Evolutionary conservation across 2,113 vertebrate species (phyloP).

Genomic region (Tenebrosternarchus preto): DNA sequence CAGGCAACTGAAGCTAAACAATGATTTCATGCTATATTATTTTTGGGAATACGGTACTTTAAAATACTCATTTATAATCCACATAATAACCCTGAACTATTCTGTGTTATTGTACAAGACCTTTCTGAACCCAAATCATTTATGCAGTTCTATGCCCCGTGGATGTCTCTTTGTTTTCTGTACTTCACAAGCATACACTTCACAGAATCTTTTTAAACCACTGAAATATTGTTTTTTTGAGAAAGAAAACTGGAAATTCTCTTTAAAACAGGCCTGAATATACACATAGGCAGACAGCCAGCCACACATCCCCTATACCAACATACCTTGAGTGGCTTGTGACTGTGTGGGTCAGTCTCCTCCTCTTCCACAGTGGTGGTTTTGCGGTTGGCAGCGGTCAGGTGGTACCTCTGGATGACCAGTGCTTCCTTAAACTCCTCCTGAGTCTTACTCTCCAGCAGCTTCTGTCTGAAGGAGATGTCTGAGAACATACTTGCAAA

Average conservation of each 20-base stretch:
- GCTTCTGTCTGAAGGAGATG: slow-evolving; percentile 94
- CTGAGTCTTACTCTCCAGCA: slow-evolving; percentile 90
- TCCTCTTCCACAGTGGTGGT: slow-evolving; percentile 69
- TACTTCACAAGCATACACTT: not conserved
- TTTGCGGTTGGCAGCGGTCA: slow-evolving; percentile 80
- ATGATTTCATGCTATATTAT: no score
- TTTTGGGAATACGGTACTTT: no score
- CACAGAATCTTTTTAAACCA: not conserved
- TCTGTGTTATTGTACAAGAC: no score
- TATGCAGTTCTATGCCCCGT: no score
- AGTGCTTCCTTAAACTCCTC: slow-evolving; percentile 97
- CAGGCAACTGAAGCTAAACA: no score
- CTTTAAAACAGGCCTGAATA: not conserved
- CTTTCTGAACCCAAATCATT: no score
- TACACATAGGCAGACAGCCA: slow-evolving; percentile 19
- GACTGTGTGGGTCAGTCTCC: slow-evolving; percentile 74
- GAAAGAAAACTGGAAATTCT: no score
- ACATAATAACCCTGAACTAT: no score
- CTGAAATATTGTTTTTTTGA: not conserved
- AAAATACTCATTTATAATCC: no score
- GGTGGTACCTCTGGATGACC: slow-evolving; percentile 88
- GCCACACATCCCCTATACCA: not conserved
- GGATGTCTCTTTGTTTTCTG: no score
- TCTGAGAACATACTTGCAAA: slow-evolving; percentile 97
- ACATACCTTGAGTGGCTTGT: slow-evolving; percentile 83